Base-by-base conservation (phyloP, 2,888 invertebrate species). In the Calameuta pallipes region DNA sequence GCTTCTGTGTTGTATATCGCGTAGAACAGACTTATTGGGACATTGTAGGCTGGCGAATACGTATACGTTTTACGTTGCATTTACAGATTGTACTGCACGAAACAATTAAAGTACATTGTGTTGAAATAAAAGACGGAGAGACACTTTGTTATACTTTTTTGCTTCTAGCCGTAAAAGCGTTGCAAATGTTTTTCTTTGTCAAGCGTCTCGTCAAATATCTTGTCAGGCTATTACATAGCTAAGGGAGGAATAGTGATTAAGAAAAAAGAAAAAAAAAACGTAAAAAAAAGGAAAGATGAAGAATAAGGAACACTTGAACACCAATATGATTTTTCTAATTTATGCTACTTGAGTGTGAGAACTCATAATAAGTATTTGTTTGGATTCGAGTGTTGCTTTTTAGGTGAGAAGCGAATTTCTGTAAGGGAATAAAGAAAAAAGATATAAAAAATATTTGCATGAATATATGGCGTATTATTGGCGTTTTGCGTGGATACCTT, bases 1-100 rank as follows among this genome's bases (percentile, higher is more conserved):
- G 82, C 83, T 82, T 82, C 81, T 82, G 82, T 83, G 81, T 82
- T 82, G 81, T 82, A 82, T 73, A 76, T 79, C 78, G 78, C 77
- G 73, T 83, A 80, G 78, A 71, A 75, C 79, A 79, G 37, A 81
- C 79, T 81, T 80, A 77, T 81, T 78, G 79, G 73, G 69, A 78
- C 79, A 74, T 77, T 80, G 78, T 80, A 81, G 74, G 73, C 75
- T 6, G 33, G 34, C 9, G 34, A 31, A 71, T 71, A 71, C 33
- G 34, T 71, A 71, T 23, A 34, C 71, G 71, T 71, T 71, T 71
- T 71, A 31, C 12, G 31, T 71, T 71, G 31, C 31, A 71, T 71
- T 71, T 33, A 34, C 12, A 31, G 13, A 71, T 23, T 71, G 31
- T 71, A 71, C 56, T 56, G 23, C 56, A 56, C 56, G 56, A 56